These are phyloP conservation scores for Nothura maculosa DNA, from an alignment of 2,797 vertebrate species.

Conservation along the genomic window DNA sequence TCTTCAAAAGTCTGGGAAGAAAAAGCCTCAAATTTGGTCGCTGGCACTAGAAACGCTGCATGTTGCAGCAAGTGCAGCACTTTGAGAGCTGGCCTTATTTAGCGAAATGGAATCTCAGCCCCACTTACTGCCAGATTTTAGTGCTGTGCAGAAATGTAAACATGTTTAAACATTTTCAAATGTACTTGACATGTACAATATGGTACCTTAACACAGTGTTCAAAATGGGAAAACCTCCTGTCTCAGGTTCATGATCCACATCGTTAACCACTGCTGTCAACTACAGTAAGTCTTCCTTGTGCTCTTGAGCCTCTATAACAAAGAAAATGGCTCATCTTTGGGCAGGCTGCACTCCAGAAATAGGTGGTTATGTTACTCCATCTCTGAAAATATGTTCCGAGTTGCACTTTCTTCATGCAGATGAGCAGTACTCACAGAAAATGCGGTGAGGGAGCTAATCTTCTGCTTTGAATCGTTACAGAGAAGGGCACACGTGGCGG, in stretches of 20 bases:
- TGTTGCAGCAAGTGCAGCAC: conserved; percentile 29
- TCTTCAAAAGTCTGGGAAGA: conserved; percentile 58
- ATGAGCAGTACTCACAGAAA: neutral
- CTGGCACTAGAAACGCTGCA: conserved; percentile 9
- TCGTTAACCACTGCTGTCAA: accelerated
- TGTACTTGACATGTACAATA: neutral
- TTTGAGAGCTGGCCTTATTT: neutral
- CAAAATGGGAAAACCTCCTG: neutral
- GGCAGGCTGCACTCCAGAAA: neutral
- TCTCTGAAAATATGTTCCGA: neutral
- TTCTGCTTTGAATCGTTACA: neutral
- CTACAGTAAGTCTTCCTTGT: neutral
- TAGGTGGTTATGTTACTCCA: neutral
- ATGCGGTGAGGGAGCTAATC: neutral
- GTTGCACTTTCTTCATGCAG: neutral
- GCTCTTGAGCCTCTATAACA: neutral
- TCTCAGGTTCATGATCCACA: neutral
- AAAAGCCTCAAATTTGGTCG: neutral
- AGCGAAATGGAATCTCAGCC: neutral
- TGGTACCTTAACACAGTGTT: accelerated
- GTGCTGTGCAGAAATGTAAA: neutral
- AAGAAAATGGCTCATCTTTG: neutral
- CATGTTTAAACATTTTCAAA: conserved; percentile 32
- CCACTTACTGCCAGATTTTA: neutral
- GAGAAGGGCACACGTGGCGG: neutral